These are phyloP conservation scores for Phalacrocorax pelagicus DNA, from an alignment of 2,113 vertebrate species.

Conservation along the genomic window DNA sequence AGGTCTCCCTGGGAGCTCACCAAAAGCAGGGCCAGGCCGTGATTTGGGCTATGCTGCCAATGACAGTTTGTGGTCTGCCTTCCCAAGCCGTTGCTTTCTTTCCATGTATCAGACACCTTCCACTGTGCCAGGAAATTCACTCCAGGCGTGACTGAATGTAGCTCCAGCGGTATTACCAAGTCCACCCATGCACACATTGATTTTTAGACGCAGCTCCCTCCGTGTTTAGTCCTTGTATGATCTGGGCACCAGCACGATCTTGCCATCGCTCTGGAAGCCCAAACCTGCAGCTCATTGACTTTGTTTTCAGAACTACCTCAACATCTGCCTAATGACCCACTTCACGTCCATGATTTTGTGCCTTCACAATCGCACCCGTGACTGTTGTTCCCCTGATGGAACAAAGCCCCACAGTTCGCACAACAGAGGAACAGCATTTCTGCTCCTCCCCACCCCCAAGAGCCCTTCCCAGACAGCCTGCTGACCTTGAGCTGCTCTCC, in stretches of 20 bases:
- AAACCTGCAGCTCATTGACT: not conserved
- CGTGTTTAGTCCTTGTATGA: not conserved
- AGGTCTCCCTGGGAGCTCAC: not conserved
- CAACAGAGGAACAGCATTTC: not conserved
- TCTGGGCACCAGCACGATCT: not conserved
- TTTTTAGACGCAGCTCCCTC: not conserved
- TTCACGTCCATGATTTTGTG: not conserved
- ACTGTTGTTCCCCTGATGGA: not conserved
- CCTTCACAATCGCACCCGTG: not conserved
- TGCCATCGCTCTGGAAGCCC: not conserved
- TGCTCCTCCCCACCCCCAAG: not conserved
- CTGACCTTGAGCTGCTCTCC: not conserved
- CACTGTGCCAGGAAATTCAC: not conserved
- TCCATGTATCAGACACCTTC: not conserved
- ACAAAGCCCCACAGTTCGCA: not conserved
- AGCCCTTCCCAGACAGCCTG: not conserved
- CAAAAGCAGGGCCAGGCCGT: not conserved
- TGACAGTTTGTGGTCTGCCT: not conserved
- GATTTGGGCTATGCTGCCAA: not conserved
- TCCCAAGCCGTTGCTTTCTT: not conserved
- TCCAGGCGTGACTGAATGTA: accelerated
- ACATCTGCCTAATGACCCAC: not conserved
- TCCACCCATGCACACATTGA: not conserved
- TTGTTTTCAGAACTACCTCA: not conserved
- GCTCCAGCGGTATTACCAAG: not conserved